Evolutionary conservation across 2,888 invertebrate genomes (phyloP), one percentile per base, ranked within the genome.

Genomic region (Athalia rosae): DNA sequence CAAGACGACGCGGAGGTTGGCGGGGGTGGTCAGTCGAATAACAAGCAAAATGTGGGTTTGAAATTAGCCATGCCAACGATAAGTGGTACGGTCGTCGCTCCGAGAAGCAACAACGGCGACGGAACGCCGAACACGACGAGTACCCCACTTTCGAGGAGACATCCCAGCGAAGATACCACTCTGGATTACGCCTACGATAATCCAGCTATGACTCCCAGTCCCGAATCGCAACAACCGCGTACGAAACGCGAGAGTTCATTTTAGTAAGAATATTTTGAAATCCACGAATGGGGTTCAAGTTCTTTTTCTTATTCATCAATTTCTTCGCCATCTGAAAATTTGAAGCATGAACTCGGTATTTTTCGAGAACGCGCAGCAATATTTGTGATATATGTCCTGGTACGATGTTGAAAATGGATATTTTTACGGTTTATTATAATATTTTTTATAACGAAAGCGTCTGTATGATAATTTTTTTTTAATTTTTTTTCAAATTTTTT

Each of bases 181-280:
- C 90, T 94, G 59, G 95, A 95, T 83, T 95, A 95, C 84, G 94
- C 95, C 0, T 95, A 95, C 85, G 95, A 95, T 84, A 96, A 96
- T 89, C 94, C 94, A 85, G 95, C 93, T 0, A 93, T 96, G 93
- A 94, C 94, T 11, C 92, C 93, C 0, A 93, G 93, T 3, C 93
- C 93, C 4, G 88, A 88, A 63, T 79, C 83, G 8, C 87, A 85
- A 56, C 82, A 83, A 48, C 80, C 83, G 2, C 83, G 87, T 6
- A 82, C 85, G 0, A 88, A 89, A 80, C 87, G 85, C 48, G 88
- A 89, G 80, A 88, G 88, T 77, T 87, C 88, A 4, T 87, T 88
- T 74, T 89, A 79, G 87, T 13, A 13, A 63, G 13, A 45, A 62
- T 8, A 62, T 15, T 0, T 15, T 5, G 41, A 62, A 11, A 11